Evolutionary conservation across 2,888 invertebrate genomes (phyloP).

Genomic region (Agelastica alni): DNA sequence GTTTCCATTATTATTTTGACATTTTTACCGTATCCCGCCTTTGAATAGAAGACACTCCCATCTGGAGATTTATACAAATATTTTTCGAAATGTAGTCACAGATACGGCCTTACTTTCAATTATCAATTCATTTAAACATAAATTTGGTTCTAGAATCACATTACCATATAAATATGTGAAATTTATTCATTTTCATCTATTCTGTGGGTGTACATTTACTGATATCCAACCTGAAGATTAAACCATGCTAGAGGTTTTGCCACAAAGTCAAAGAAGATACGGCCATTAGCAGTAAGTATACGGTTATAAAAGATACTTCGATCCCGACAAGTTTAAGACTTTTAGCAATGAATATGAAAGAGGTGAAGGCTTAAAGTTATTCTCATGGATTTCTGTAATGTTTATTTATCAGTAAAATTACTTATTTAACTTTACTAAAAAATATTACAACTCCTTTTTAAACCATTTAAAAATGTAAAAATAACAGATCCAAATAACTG

Average conservation of each 20-base stretch:
- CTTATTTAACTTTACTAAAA: no score
- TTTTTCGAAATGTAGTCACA: conserved; percentile 1
- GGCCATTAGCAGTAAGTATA: conserved; percentile 1
- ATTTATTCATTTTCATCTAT: conserved; percentile 19
- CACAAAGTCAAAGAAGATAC: conserved; percentile 8
- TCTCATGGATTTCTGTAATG: neutral
- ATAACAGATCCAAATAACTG: no score
- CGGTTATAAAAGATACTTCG: conserved; percentile 3
- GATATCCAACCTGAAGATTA: conserved; percentile 10
- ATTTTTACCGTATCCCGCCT: no score
- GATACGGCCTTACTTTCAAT: conserved; percentile 13
- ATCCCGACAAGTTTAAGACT: neutral
- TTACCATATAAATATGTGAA: conserved; percentile 21
- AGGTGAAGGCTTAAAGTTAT: neutral
- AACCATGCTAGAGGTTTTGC: conserved; percentile 8
- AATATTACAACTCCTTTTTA: no score
- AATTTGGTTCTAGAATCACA: conserved; percentile 8
- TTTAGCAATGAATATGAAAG: neutral
- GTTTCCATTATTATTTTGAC: no score
- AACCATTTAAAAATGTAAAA: no score
- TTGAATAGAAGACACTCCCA: neutral
- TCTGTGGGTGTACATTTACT: conserved; percentile 21
- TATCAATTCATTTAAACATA: conserved; percentile 16
- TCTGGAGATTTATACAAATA: neutral
- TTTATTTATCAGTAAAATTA: no score